phyloP scores from a whole-genome alignment of 1,140 invertebrate species.

The Triops cancriformis region DNA sequence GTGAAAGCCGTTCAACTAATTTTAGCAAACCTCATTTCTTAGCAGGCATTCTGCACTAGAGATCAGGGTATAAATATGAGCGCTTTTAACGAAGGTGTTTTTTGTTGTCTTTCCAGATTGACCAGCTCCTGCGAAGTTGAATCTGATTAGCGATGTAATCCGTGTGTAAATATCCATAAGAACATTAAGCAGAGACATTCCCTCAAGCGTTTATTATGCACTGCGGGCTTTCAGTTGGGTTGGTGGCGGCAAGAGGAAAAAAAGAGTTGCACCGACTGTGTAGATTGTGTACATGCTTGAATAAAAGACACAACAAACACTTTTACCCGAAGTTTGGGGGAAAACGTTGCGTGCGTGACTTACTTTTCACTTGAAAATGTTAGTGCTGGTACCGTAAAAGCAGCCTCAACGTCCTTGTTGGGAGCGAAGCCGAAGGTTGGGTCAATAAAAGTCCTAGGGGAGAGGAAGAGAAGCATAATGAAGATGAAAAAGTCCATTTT shows the following conservation, averaged over 20 bases:
- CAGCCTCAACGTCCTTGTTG: background rate
- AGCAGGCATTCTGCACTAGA: background rate
- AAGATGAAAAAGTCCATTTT: slow-evolving; percentile 8
- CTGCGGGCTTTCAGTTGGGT: background rate
- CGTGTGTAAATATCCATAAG: background rate
- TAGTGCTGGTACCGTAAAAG: background rate
- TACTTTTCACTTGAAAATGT: slow-evolving; percentile 8
- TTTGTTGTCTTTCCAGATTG: slow-evolving; percentile 15
- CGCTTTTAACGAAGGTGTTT: background rate
- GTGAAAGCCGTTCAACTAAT: slow-evolving; percentile 36
- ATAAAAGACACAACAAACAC: slow-evolving; percentile 14
- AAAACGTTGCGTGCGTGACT: background rate
- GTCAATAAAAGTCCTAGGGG: background rate
- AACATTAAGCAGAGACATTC: background rate
- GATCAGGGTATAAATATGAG: background rate
- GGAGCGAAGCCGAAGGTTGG: background rate
- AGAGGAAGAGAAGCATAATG: background rate
- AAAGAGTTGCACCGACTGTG: too few relatives aligned
- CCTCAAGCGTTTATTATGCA: slow-evolving; percentile 10
- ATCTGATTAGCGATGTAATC: background rate
- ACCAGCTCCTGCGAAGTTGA: slow-evolving; percentile 17
- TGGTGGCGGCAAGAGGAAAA: background rate
- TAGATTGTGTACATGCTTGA: background rate
- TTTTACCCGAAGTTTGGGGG: background rate
- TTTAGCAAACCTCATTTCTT: background rate